A percentile compares a stretch with the other conserved stretches of the same genome.
These are phyloP conservation scores for Agonopterix subpropinquella DNA, from an alignment of 2,888 invertebrate species.

Conservation along the genomic window DNA sequence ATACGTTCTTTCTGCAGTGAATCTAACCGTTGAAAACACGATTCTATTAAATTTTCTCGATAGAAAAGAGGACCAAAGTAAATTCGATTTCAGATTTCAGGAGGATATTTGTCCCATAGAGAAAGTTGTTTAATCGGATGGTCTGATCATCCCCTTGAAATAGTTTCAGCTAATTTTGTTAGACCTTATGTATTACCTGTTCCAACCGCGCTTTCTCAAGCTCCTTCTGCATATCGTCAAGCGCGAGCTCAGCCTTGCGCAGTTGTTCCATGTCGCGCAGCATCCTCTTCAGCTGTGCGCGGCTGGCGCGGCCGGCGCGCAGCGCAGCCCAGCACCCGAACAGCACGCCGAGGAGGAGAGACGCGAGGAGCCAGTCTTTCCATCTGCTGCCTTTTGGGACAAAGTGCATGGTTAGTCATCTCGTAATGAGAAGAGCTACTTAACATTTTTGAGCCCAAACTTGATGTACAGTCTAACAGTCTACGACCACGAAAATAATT, in stretches of 20 bases:
- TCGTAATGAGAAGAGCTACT: neutral
- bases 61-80: too few species aligned
- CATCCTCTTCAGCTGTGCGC: conserved; percentile 92
- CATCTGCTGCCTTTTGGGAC: conserved; percentile 83
- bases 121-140: too few species aligned
- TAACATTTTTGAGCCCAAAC: too few species aligned
- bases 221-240: conserved; percentile 90
- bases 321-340: conserved; percentile 95
- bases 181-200: conserved; percentile 54
- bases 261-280: conserved; percentile 95
- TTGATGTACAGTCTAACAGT: too few species aligned
- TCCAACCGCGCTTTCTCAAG: conserved; percentile 89
- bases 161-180: too few species aligned
- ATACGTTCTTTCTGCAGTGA: too few species aligned
- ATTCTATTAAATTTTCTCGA: too few species aligned
- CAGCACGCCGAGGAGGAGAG: conserved; percentile 87
- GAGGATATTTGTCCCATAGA: too few species aligned
- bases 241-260: conserved; percentile 90
- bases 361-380: conserved; percentile 93
- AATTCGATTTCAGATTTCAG: too few species aligned
- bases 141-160: too few species aligned
- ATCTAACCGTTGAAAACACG: too few species aligned
- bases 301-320: conserved; percentile 91
- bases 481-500: too few species aligned
- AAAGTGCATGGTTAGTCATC: conserved; percentile 7